Evolutionary conservation across 1,140 invertebrate species (phyloP).

Genomic region (Trichoplusia ni): DNA sequence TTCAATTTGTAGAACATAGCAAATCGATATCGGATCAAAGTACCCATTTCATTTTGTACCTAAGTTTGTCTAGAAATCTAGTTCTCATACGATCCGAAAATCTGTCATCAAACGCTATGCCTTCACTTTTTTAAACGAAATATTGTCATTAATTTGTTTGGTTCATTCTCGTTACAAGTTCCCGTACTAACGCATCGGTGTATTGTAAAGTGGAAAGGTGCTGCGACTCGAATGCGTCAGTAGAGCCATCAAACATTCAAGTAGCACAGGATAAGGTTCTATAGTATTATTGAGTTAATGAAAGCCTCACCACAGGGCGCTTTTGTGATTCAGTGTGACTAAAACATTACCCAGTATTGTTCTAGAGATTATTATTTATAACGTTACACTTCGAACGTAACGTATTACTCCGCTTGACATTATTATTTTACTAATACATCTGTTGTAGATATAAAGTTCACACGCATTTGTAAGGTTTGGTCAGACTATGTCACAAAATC

Average conservation of each 20-base stretch:
- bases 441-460: not conserved
- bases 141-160: slow-evolving; percentile 21
- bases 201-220: slow-evolving; percentile 34
- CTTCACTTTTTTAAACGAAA: slow-evolving; percentile 35
- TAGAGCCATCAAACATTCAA: slow-evolving; percentile 1
- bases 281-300: slow-evolving; percentile 4
- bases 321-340: slow-evolving; percentile 10
- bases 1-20: not conserved
- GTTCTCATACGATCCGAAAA: not conserved
- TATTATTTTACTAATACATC: too few relatives aligned
- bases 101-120: not conserved
- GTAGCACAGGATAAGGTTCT: slow-evolving; percentile 8
- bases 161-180: slow-evolving; percentile 60
- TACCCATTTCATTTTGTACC: too few relatives aligned
- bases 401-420: too few relatives aligned
- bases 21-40: too few relatives aligned
- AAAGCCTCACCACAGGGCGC: not conserved
- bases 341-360: not conserved
- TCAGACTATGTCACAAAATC: slow-evolving; percentile 19
- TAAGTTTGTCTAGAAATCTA: not conserved
- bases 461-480: not conserved
- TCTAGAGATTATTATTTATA: not conserved
- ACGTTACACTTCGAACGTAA: too few relatives aligned
- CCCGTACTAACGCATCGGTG: slow-evolving; percentile 54
- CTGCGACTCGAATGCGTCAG: slow-evolving; percentile 7